phyloP scores from a whole-genome alignment of 2,113 vertebrate genomes.

The Callocephalon fimbriatum region DNA sequence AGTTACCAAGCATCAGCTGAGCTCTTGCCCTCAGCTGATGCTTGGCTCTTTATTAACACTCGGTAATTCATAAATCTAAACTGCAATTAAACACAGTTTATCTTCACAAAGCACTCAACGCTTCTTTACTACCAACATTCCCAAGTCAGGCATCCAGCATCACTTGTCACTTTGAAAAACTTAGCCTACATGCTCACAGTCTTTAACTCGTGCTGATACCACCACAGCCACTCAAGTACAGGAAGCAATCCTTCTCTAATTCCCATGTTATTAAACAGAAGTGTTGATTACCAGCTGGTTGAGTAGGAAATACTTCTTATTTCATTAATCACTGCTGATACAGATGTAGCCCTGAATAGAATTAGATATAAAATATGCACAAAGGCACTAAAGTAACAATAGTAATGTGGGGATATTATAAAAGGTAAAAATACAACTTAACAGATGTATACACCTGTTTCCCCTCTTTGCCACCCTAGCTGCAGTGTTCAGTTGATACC shows the following conservation, averaged over 20 bases:
- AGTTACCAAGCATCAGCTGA: conserved; percentile 1
- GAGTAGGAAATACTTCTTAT: neutral
- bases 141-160: neutral
- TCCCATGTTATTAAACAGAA: neutral
- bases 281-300: neutral
- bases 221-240: neutral
- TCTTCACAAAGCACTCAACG: neutral
- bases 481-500: neutral
- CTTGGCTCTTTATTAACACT: neutral
- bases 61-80: neutral
- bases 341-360: neutral
- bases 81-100: neutral
- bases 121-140: neutral
- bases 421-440: neutral
- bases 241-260: neutral
- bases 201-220: neutral
- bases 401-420: neutral
- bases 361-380: neutral
- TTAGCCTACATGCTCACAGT: rapidly evolving
- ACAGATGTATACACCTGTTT: neutral
- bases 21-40: neutral
- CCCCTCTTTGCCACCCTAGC: neutral
- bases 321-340: neutral
- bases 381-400: neutral
- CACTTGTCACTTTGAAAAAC: neutral